Percentiles rank a stretch among this genome's conserved stretches.
phyloP scores from a whole-genome alignment of 1,140 invertebrate species.

The Helicoverpa armigera region DNA sequence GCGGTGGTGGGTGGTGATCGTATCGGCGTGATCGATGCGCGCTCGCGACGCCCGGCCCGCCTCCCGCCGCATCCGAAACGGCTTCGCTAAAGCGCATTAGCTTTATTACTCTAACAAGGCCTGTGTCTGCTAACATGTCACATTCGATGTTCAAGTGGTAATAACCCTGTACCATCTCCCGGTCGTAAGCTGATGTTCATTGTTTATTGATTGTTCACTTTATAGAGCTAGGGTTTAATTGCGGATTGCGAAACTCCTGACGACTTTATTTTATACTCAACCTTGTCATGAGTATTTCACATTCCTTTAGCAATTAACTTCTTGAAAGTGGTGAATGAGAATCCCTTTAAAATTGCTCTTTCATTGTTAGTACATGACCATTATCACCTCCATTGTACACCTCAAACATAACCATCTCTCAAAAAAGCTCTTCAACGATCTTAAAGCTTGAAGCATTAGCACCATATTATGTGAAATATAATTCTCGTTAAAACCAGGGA shows the following conservation, averaged over 20 bases:
- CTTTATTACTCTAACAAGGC: slow-evolving; percentile 49
- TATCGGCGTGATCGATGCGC: slow-evolving; percentile 51
- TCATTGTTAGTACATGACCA: no score
- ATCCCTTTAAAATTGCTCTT: no score
- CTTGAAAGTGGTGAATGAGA: no score
- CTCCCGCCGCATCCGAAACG: slow-evolving; percentile 43
- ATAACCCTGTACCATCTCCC: neutral
- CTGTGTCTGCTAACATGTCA: slow-evolving; percentile 5
- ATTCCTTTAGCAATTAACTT: no score
- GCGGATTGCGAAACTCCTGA: no score
- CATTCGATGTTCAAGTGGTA: slow-evolving; percentile 18
- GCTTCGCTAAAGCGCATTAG: slow-evolving; percentile 51
- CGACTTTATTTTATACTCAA: no score
- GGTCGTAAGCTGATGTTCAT: neutral
- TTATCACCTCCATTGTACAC: neutral
- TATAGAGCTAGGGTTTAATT: neutral
- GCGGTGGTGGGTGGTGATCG: slow-evolving; percentile 52
- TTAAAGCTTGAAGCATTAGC: slow-evolving; percentile 27
- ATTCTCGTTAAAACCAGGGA: slow-evolving; percentile 37
- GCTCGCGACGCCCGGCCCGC: slow-evolving; percentile 4
- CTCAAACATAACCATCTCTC: neutral
- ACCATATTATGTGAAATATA: slow-evolving; percentile 44
- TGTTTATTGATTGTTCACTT: neutral
- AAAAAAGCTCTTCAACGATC: neutral
- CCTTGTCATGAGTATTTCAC: no score